Conservation (phyloP, 2,113 vertebrate genomes). For the Malurus alboscapulatus region DNA sequence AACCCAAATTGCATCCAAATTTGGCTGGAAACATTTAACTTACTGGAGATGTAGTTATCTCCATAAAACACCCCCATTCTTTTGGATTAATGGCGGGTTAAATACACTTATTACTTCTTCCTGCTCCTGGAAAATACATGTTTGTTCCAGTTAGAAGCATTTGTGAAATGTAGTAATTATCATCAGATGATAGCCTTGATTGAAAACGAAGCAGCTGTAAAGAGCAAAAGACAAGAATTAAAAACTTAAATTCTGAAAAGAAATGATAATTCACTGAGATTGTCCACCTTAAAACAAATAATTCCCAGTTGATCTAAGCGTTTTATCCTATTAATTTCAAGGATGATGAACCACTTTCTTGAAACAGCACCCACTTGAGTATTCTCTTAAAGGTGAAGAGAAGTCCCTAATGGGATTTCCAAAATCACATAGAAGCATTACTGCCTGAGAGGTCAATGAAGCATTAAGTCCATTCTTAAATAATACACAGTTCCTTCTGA, state of each 20-base stretch:
- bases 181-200: neutral
- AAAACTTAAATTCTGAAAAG: neutral
- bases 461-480: constrained; percentile 37
- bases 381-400: constrained; percentile 12
- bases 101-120: neutral
- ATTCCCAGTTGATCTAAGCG: neutral
- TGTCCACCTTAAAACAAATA: neutral
- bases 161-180: neutral
- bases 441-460: neutral
- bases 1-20: neutral
- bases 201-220: neutral
- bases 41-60: neutral
- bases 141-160: neutral
- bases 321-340: constrained; percentile 20
- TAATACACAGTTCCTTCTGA: neutral
- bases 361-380: neutral
- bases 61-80: neutral
- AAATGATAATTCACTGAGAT: neutral
- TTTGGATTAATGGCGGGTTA: neutral
- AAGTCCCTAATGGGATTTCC: constrained; percentile 25
- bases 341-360: neutral
- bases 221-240: neutral
- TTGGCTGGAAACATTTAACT: neutral
- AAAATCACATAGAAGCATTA: neutral
- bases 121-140: neutral